Base-by-base conservation (phyloP, 2,888 invertebrate species). In the Pyrrhosoma nymphula region DNA sequence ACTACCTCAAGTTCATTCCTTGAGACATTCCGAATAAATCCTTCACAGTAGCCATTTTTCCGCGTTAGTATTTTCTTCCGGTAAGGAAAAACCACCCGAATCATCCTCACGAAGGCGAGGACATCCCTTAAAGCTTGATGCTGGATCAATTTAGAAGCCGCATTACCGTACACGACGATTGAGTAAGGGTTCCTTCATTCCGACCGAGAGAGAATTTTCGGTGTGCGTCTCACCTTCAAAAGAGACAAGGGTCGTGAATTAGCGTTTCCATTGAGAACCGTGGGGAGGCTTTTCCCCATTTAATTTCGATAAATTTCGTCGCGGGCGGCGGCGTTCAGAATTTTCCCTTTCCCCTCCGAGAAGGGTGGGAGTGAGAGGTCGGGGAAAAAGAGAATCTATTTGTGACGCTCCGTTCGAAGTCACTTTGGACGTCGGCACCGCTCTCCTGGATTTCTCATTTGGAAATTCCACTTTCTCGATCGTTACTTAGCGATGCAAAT, bases 381-480 rank as follows among this genome's bases (percentile, higher is more conserved):
- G 60, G 60, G 60, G 47, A 47, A 47, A 47, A 10, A 20, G 60
- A 12, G 82, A 35, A 82, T 82, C 30, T 35, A 82, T 82, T 82
- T 82, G 82, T 35, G 35, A 26, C 30, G 82, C 82, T 35, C 26
- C 23, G 69, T n/a, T 82, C 82, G 35, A 35, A 82, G 82, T 82
- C 82, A 82, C 82, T 82, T 47, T 82, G 35, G 82, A 35, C 82
- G 82, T 35, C 69, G 69, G 69, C n/a, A 26, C n/a, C n/a, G n/a
- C 35, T 82, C 35, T 26, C 10, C 8, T 8, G 10, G 10, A 69
- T 26, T 69, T 69, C 69, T 82, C 35, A 82, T 82, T 82, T 35
- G 82, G 82, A 35, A 82, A 82, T 82, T 82, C 82, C 30, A 82
- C 82, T 82, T 82, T 82, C 82, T 35, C 82, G 82, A 82, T 82